Base-by-base conservation (phyloP, 2,113 vertebrate genomes). In the Hystrix brachyura region DNA sequence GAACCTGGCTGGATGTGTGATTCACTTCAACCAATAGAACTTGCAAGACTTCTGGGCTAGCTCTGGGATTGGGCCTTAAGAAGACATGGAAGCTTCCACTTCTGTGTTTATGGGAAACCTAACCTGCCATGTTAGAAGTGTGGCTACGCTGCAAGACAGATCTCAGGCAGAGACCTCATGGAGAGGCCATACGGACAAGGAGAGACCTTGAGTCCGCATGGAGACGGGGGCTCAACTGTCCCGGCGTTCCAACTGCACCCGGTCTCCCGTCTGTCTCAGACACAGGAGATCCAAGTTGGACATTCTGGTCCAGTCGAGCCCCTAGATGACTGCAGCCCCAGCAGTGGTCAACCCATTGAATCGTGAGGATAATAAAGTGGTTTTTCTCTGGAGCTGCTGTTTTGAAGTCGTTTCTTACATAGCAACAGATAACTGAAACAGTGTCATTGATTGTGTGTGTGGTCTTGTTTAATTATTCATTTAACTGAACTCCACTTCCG, bases 391-490 rank as follows among this genome's bases (percentile, higher is more conserved):
- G 95, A 92, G 60, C 51, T 64, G 60, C 79, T 69, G 1, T 84
- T 87, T 92, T 62, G 90, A 89, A 60, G 53, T 78, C 34, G 64
- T 74, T 96, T 91, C 74, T 90, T 85, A 87, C 34, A 64, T 21
- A 23, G 76, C 13, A 60, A 88, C 71, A 92, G 87, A 85, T 86
- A 87, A 84, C 80, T 38, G 71, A 96, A 95, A 80, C 55, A 92
- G 55, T 23, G 43, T 72, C 94, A 97, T 95, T 94, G 94, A 97
- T 95, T 92, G 67, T 60, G 27, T 82, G 80, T 92, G 53, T 84
- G 55, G 71, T 95, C 80, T 90, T 96, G 34, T 93, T 97, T 87
- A 98, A 92, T 98, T 97, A 97, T 97, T 98, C 90, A 96, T 95
- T 78, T 92, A 85, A 53, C 53, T 88, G 80, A 95, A 92, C 69